Evolutionary conservation across 2,888 invertebrate species (phyloP), one percentile per base, ranked within the genome.

Genomic region (Xestia sexstrigata): DNA sequence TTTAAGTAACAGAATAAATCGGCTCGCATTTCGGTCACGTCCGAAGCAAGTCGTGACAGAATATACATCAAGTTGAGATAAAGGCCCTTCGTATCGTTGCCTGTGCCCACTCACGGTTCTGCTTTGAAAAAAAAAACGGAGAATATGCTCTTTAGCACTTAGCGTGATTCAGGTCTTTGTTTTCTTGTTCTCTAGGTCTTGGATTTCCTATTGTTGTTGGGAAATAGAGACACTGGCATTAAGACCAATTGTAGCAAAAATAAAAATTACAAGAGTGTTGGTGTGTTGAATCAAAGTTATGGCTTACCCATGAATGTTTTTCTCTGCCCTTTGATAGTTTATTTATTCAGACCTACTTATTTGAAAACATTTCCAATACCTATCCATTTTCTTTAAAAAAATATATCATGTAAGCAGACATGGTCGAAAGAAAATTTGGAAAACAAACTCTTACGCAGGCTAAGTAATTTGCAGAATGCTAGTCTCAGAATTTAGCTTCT

Each of bases 21-120:
- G 91, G 89, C 92, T 91, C 91, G 92, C 92, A 96, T 96, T 95
- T 94, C 91, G 93, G 96, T 96, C 96, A 96, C 96, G 96, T 96
- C 90, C 90, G 89, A 89, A 89, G 89, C 89, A 85, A 87, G 93
- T 95, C 96, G 96, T 96, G 96, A 96, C 96, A 95, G 92, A 90
- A 92, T 92, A 91, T 95, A 95, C 93, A 94, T 96, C 95, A 95
- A 93, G 93, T 86, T 88, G 93, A 96, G 96, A 96, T 96, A 96
- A 96, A 95, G 93, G 93, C 93, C 93, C 92, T 93, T 91, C 90
- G 92, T 91, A 92, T 90, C 89, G 87, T 87, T 89, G 86, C 82
- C 89, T 89, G 91, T 84, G 91, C 91, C 92, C 92, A 93, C 94
- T 94, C 93, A 93, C 93, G 93, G 89, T 89, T 84, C 74, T 82